Base-by-base conservation (phyloP, 2,888 invertebrate species). In the Troides oblongomaculatus region DNA sequence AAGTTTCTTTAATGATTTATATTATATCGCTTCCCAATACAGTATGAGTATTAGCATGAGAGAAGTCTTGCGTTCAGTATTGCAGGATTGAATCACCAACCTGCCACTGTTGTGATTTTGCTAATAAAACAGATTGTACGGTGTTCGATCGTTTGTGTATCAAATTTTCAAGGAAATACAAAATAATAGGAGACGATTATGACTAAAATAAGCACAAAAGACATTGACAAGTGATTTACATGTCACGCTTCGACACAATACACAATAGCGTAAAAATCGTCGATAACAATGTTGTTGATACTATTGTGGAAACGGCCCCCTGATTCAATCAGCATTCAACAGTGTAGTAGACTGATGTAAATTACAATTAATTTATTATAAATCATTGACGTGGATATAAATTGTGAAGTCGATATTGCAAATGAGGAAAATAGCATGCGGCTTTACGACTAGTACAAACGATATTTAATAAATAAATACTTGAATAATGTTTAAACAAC, bases 251-350 rank as follows among this genome's bases (percentile, higher is more conserved):
- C 53, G 12, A 62, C 53, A 23, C 53, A 61, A 43, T 66, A 61
- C 36, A 66, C 66, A 66, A 62, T 62, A 62, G 61, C 66, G 61
- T 66, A 62, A 36, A 62, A 66, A 66, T 66, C 60, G 65, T 59
- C 65, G 59, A 50, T 65, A 65, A 59, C 59, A 59, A 30, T 65
- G 23, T 58, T 66, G 25, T 66, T 66, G 58, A 65, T 36, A 59
- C 17, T 39, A 50, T 23, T 36, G 39, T 66, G 30, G 50, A 66
- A 66, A 66, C 10, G 14, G 25, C 50, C 46, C 46, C 46, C 46
- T 14, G 46, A 23, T 59, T 66, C 21, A 60, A 61, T 53, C 39
- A 53, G 21, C 25, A 23, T 50, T 18, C 53, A 18, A n/a, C 53
- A n/a, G 6, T 53, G 53, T 17, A 53, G 6, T 53, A 1, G 12